A percentile compares a stretch with the other conserved stretches of the same genome.
phyloP scores from a whole-genome alignment of 1,140 invertebrate genomes.

The Drosophila chauvacae region DNA sequence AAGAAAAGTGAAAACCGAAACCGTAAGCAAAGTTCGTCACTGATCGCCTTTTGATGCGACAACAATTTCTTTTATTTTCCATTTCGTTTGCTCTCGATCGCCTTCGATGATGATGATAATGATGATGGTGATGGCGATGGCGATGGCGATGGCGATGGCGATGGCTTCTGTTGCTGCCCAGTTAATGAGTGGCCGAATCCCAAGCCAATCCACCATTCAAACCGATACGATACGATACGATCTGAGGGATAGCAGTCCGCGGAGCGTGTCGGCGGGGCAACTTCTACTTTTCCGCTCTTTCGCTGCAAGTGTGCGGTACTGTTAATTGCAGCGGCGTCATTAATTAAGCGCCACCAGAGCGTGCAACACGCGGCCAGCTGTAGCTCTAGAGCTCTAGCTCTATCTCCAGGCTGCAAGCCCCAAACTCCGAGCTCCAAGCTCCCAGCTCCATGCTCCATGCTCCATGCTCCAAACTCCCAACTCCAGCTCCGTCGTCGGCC shows the following conservation, averaged over 20 bases:
- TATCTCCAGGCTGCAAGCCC: not conserved
- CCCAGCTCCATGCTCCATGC: not conserved
- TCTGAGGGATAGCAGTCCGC: not conserved
- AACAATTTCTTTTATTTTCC: slow-evolving; percentile 69
- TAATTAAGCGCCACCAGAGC: slow-evolving; percentile 78
- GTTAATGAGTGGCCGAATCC: slow-evolving; percentile 38
- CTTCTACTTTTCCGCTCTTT: slow-evolving; percentile 50
- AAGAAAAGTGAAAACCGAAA: slow-evolving; percentile 77
- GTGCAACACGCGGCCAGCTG: slow-evolving; percentile 64
- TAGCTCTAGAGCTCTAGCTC: not conserved
- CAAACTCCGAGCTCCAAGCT: not conserved
- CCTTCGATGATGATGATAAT: not conserved
- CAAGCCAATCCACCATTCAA: not conserved
- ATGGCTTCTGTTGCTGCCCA: not conserved
- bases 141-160: not conserved
- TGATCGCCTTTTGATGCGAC: slow-evolving; percentile 57
- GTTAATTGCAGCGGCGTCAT: slow-evolving; percentile 70
- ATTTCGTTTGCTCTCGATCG: slow-evolving; percentile 30
- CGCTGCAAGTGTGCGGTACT: slow-evolving; percentile 53
- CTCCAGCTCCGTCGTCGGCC: slow-evolving; percentile 8
- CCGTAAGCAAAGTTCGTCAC: slow-evolving; percentile 37
- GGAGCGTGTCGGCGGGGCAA: slow-evolving; percentile 46
- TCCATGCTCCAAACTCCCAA: not conserved
- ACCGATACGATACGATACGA: not conserved
- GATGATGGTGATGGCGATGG: no score